Base-by-base conservation (phyloP, 1,140 invertebrate genomes). In the Panagrolaimus sp. region DNA sequence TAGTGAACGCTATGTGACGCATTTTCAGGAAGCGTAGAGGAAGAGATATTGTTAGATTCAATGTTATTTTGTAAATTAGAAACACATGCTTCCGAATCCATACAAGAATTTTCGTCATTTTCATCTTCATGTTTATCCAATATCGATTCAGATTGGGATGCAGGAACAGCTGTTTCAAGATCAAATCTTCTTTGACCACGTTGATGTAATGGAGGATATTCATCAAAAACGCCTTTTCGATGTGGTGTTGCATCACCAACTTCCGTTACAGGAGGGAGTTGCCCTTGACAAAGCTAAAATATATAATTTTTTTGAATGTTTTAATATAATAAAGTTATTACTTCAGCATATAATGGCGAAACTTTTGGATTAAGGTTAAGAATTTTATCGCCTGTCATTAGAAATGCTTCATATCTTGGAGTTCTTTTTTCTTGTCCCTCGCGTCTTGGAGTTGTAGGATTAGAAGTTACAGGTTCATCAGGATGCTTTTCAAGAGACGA, bases 301-400 rank as follows among this genome's bases (percentile, higher is more conserved):
- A 48, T 8, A n/a, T 14, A 66, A 13, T 23, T 9, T n/a, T n/a
- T n/a, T n/a, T n/a, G n/a, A 64, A 64, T 25, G 5, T 0, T 25
- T 43, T 46, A 11, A 57, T 76, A 25, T 14, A 72, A 27, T 51
- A 64, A 5, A 8, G 23, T 13, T 14, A 62, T 43, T 25, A 82
- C 79, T 71, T 82, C 78, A 8, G 78, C 78, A 71, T 82, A 80
- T 65, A 67, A 67, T 23, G 78, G 78, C 13, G 90, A 86, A 27
- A 91, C 91, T 53, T 83, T 80, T 14, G 79, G 75, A 66, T 84
- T 83, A 64, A 94, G 86, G 84, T 93, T 94, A 64, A 96, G 86
- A 84, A 95, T 94, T 71, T 93, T 86, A 81, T 95, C 92, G 9
- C 92, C 92, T n/a, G 92, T 95, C 92, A 96, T 95, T 88, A 94